phyloP scores from a whole-genome alignment of 2,113 vertebrate genomes.

The Tetrax tetrax region DNA sequence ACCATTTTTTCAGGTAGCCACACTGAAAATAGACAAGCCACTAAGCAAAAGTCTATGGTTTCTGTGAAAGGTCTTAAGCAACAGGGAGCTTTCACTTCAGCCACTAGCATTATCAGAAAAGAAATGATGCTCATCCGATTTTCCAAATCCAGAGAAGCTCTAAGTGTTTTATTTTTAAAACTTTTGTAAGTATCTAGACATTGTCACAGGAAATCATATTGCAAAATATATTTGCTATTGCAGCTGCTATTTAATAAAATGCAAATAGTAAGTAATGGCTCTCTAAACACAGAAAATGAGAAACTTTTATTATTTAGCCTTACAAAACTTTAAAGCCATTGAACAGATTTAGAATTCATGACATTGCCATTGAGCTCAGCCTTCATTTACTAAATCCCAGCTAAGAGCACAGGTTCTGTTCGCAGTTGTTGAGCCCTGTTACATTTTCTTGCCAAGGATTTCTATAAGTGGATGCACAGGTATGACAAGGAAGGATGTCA shows the following conservation, averaged over 20 bases:
- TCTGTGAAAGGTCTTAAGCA: not conserved
- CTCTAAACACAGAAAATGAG: not conserved
- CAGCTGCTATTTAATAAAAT: conserved; percentile 22
- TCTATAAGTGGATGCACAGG: not conserved
- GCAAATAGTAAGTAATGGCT: not conserved
- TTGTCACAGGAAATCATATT: conserved; percentile 18
- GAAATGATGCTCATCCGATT: not conserved
- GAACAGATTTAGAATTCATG: conserved; percentile 1
- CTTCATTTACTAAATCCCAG: not conserved
- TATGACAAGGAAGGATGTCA: not conserved
- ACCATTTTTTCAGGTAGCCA: not conserved
- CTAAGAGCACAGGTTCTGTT: conserved; percentile 4
- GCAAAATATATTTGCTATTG: conserved; percentile 20
- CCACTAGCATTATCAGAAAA: not conserved
- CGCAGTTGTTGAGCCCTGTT: not conserved
- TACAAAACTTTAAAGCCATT: not conserved
- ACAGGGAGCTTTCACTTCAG: not conserved
- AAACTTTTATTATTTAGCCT: conserved; percentile 21
- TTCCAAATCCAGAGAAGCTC: conserved; percentile 6
- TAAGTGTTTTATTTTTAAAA: conserved; percentile 41
- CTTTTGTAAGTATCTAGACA: not conserved
- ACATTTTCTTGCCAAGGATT: not conserved
- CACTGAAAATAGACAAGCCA: not conserved
- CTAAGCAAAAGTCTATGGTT: not conserved
- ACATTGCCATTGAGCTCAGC: not conserved